Conservation (phyloP, 2,113 vertebrate species). For the Mellivora capensis region DNA sequence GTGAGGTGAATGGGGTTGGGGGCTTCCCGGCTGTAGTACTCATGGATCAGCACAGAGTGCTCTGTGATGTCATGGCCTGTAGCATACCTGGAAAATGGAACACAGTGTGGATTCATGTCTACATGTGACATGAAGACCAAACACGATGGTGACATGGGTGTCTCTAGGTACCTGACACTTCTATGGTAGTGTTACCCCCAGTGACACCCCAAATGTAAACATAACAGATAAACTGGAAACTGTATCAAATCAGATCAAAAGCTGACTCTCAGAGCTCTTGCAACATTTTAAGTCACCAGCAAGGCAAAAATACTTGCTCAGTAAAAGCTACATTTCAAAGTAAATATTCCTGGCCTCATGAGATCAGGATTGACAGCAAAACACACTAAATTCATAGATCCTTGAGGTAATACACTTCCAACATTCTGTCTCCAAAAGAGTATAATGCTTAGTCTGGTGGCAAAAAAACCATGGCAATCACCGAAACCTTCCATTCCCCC, state of each 20-base stretch:
- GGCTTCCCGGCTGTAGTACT: slow-evolving; percentile 98
- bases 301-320: background rate
- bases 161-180: background rate
- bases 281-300: background rate
- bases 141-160: accelerated
- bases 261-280: background rate
- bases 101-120: background rate
- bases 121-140: background rate
- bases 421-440: background rate
- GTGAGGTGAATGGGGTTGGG: slow-evolving; percentile 97
- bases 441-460: background rate
- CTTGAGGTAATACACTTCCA: background rate
- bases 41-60: slow-evolving; percentile 97
- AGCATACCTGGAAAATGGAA: slow-evolving; percentile 89
- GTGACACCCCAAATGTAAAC: background rate
- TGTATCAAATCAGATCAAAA: background rate
- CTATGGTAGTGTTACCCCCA: background rate
- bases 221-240: background rate
- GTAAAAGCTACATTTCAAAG: background rate
- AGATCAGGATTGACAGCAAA: background rate
- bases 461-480: background rate
- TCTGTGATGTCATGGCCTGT: slow-evolving; percentile 99
- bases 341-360: background rate
- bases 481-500: background rate
- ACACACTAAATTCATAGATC: background rate